phyloP scores from a whole-genome alignment of 2,113 vertebrate genomes.

The Chloropsis cyanopogon region DNA sequence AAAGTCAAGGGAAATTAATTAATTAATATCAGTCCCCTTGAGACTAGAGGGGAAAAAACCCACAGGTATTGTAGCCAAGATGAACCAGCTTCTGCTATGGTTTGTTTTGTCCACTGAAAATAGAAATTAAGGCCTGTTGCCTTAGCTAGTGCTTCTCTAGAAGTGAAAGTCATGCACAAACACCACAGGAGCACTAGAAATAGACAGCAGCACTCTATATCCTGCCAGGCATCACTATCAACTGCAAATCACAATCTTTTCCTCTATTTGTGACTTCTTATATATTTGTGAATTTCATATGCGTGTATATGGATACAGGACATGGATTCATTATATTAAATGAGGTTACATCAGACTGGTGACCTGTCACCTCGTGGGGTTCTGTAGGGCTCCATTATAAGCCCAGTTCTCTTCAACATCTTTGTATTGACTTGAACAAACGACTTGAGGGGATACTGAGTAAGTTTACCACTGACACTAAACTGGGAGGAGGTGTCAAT shows the following conservation, averaged over 20 bases:
- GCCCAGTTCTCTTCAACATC: background rate
- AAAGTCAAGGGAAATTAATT: background rate
- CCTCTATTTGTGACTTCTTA: background rate
- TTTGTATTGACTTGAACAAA: background rate
- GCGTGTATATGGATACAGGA: no score
- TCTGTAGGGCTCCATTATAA: background rate
- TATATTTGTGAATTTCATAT: background rate
- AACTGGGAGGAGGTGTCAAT: fast-evolving
- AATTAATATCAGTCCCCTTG: background rate
- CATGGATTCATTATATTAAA: background rate
- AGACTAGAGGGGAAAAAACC: fast-evolving
- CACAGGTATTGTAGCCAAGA: background rate
- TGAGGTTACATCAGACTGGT: no score
- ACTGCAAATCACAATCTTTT: background rate
- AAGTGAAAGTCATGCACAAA: background rate
- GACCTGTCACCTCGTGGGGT: fast-evolving
- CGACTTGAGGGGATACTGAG: background rate
- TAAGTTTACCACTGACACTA: background rate
- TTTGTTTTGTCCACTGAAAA: background rate
- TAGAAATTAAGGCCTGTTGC: fast-evolving
- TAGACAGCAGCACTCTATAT: background rate
- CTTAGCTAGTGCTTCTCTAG: background rate
- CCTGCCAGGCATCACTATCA: background rate
- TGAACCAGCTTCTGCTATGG: background rate
- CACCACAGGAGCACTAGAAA: background rate